Evolutionary conservation across 2,113 vertebrate genomes (phyloP), one percentile per base, ranked within the genome.

Genomic region (Poeciliopsis retropinna): DNA sequence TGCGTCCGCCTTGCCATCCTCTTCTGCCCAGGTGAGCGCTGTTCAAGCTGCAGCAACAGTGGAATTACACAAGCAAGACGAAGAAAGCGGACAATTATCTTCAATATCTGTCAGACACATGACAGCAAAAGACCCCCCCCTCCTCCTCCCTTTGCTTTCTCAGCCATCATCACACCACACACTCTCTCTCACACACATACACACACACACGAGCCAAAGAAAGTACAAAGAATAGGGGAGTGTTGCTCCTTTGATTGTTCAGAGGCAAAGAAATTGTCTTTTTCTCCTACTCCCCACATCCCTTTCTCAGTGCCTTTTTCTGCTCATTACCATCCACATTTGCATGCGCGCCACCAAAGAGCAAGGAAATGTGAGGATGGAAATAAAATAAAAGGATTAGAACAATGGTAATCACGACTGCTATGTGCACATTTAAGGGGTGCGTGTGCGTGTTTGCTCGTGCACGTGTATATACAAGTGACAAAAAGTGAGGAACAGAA

Each of bases 41-140:
- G 88, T 85, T 88, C 79, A 81, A 87, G 87, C 86, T 87, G 82
- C 90, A 89, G 82, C 87, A 83, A 81, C 81, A 63, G 76, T 85
- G 88, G 88, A 93, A 93, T 94, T 93, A 94, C 91, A 92, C 86
- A 93, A 90, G 89, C 92, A 90, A 86, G 89, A 91, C 83, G 90
- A 93, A 94, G 92, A 94, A 94, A 93, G 92, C 85, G 89, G 91
- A 94, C 93, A 94, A 94, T 94, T 94, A 94, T 94, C 93, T 93
- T 93, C 93, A 94, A 94, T 94, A 94, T 93, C 94, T 94, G 93
- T 94, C 94, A 94, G 92, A 89, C 87, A 91, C 89, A 93, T 94
- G 94, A 94, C 94, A 94, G 93, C 91, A 91, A 86, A 76, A 82
- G 34, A 75, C 65, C 81, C 65, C 81, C 66, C 68, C 19, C n/a